Evolutionary conservation across 2,113 vertebrate species (phyloP).

Genomic region (Vulpes vulpes): DNA sequence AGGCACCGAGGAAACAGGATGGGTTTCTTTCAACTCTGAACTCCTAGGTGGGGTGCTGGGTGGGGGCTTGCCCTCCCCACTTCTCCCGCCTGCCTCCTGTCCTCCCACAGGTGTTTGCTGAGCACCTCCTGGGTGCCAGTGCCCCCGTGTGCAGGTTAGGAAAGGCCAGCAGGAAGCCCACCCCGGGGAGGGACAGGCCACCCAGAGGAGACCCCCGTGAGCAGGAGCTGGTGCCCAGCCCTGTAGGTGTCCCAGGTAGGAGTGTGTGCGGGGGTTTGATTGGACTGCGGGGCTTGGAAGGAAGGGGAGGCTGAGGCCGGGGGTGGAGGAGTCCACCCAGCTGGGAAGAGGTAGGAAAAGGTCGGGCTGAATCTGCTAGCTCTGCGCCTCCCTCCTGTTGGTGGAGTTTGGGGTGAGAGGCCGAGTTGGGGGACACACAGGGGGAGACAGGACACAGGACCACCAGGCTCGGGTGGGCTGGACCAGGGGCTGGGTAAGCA

Average conservation of each 20-base stretch:
- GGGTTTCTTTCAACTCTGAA: neutral
- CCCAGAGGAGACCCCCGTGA: neutral
- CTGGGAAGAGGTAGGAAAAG: neutral
- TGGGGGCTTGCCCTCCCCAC: neutral
- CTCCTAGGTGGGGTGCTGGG: neutral
- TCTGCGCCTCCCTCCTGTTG: neutral
- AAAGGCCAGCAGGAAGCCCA: neutral
- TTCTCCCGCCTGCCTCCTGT: no score
- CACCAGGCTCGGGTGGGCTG: neutral
- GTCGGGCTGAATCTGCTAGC: neutral
- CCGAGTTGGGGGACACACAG: neutral
- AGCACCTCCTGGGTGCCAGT: neutral
- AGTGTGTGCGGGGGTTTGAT: neutral
- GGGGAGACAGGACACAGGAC: neutral
- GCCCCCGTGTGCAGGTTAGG: neutral
- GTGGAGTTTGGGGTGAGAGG: neutral
- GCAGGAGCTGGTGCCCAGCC: neutral
- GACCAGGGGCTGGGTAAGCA: neutral
- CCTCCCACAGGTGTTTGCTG: neutral
- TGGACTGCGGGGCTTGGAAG: neutral
- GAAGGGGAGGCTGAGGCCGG: neutral
- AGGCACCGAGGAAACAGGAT: neutral
- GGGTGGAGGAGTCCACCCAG: neutral
- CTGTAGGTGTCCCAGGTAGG: neutral
- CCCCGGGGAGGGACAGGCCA: neutral